Evolutionary conservation across 1,140 invertebrate genomes (phyloP).

Genomic region (Dendrolimus kikuchii): DNA sequence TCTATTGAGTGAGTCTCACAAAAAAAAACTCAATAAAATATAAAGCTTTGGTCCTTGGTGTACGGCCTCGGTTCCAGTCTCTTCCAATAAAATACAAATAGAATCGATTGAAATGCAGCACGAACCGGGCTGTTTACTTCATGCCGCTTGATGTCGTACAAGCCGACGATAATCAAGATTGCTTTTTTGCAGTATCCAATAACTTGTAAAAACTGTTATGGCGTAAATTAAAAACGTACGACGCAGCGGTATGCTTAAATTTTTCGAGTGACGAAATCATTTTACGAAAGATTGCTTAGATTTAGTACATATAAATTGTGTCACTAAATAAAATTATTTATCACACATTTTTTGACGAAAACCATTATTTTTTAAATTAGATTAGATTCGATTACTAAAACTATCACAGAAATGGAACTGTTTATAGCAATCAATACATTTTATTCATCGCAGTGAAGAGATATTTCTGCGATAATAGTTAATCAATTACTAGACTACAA

Average conservation of each 20-base stretch:
- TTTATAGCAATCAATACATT: slow-evolving; percentile 14
- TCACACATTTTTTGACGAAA: too few relatives aligned
- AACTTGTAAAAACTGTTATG: slow-evolving; percentile 58
- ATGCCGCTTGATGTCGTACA: slow-evolving; percentile 41
- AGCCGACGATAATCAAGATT: slow-evolving; percentile 61
- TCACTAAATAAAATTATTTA: too few relatives aligned
- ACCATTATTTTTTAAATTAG: too few relatives aligned
- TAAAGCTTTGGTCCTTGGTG: slow-evolving; percentile 55
- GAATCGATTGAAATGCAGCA: slow-evolving; percentile 69
- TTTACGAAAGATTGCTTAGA: too few relatives aligned
- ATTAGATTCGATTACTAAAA: too few relatives aligned
- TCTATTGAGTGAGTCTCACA: slow-evolving; percentile 55
- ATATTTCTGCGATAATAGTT: slow-evolving; percentile 24
- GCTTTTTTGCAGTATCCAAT: slow-evolving; percentile 59
- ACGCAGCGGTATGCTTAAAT: slow-evolving; percentile 5
- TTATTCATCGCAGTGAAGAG: slow-evolving; percentile 20
- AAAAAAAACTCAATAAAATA: slow-evolving; percentile 67
- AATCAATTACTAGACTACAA: too few relatives aligned
- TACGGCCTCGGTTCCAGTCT: slow-evolving; percentile 43
- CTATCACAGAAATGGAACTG: not conserved
- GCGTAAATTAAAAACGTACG: slow-evolving; percentile 43
- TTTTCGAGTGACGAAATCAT: not conserved
- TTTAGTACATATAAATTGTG: too few relatives aligned
- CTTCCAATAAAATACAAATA: slow-evolving; percentile 71
- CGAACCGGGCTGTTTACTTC: slow-evolving; percentile 61